Conservation (phyloP, 2,113 vertebrate species). For the Fulmarus glacialis region DNA sequence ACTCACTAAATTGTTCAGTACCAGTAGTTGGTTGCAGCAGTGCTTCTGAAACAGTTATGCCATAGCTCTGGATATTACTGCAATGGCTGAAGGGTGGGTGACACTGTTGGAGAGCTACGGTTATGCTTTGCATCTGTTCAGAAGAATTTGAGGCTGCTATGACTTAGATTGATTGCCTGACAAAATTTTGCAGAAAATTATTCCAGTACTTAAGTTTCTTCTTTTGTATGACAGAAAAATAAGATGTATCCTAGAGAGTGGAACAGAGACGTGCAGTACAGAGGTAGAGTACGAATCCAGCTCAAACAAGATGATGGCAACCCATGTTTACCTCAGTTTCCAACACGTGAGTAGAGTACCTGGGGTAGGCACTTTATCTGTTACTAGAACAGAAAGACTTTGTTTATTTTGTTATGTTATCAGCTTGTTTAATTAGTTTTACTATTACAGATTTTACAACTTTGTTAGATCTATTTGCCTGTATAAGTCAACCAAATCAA, state of each 20-base stretch:
- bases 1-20: neutral
- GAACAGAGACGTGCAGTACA: constrained; percentile 92
- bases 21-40: neutral
- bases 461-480: neutral
- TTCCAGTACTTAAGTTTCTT: neutral
- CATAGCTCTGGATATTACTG: neutral
- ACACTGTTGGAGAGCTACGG: fast-evolving
- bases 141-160: neutral
- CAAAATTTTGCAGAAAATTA: neutral
- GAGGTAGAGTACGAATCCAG: constrained; percentile 91
- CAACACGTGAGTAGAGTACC: constrained; percentile 83
- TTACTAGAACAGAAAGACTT: neutral
- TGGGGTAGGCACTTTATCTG: neutral
- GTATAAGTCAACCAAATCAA: neutral
- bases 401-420: neutral
- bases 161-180: neutral
- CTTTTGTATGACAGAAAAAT: constrained; percentile 73
- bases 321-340: constrained; percentile 87
- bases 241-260: constrained; percentile 96
- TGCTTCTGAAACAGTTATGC: neutral
- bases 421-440: neutral
- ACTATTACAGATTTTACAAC: neutral
- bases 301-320: constrained; percentile 90
- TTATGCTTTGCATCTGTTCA: neutral
- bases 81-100: neutral